These are phyloP conservation scores for Maylandia zebra DNA, from an alignment of 2,113 vertebrate species.

Conservation along the genomic window DNA sequence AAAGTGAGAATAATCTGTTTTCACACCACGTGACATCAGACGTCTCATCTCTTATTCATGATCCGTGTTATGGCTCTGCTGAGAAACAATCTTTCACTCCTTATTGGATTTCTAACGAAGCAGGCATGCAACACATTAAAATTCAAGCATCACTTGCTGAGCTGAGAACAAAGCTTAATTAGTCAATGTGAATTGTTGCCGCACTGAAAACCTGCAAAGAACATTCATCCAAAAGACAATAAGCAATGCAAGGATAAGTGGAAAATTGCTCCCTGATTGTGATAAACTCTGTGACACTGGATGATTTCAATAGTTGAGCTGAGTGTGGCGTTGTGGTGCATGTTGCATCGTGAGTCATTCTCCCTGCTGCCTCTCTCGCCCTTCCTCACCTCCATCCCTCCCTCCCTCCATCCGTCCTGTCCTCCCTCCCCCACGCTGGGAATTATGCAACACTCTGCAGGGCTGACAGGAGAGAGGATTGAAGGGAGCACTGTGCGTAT, in stretches of 20 bases:
- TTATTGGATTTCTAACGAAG: not conserved
- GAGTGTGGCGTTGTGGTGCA: not conserved
- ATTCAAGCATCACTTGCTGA: not conserved
- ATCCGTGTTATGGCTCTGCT: not conserved
- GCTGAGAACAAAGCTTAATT: not conserved
- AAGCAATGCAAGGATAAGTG: not conserved
- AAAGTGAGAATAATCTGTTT: not conserved
- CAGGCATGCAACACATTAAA: not conserved
- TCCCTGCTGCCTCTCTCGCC: not conserved
- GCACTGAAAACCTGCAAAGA: not conserved
- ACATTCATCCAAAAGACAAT: not conserved
- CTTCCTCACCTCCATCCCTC: conserved; percentile 3
- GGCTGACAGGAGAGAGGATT: not conserved
- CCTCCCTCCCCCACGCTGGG: conserved; percentile 10
- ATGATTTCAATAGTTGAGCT: not conserved
- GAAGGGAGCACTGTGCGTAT: not conserved
- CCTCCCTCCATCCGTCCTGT: not conserved
- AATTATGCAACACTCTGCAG: conserved; percentile 53
- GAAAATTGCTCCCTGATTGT: not conserved
- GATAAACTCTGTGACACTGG: not conserved
- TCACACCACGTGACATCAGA: not conserved
- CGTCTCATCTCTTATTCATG: not conserved
- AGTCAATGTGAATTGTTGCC: not conserved
- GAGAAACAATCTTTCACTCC: not conserved
- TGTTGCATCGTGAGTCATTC: conserved; percentile 36